Percentiles rank a stretch among this genome's conserved stretches.
phyloP scores from a whole-genome alignment of 1,140 invertebrate species.

The Formica exsecta region DNA sequence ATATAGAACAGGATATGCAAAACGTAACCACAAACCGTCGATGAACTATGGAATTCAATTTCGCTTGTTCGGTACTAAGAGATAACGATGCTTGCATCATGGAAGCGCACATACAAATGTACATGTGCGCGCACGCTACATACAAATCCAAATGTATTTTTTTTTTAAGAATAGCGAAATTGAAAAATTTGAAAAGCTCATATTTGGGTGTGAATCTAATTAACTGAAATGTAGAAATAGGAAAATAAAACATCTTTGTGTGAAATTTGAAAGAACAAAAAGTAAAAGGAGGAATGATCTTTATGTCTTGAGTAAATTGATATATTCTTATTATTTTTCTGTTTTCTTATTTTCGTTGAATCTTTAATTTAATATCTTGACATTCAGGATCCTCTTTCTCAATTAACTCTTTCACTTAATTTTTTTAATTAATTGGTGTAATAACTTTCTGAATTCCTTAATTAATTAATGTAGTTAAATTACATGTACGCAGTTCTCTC shows the following conservation, averaged over 20 bases:
- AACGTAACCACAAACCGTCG: conserved; percentile 11
- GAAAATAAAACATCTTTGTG: background rate
- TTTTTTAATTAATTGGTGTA: too few relatives aligned
- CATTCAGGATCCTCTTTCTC: background rate
- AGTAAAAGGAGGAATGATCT: background rate
- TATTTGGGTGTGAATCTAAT: background rate
- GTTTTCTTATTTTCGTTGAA: background rate
- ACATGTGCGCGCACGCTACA: background rate
- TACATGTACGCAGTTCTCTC: too few relatives aligned
- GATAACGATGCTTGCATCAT: background rate
- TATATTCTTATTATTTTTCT: background rate
- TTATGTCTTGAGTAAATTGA: background rate
- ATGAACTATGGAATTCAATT: conserved; percentile 22
- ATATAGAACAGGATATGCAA: conserved; percentile 19
- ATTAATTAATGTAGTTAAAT: background rate
- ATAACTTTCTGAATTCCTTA: background rate
- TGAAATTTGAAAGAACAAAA: background rate
- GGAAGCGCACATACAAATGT: background rate
- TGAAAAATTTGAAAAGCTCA: background rate
- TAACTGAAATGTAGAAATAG: background rate
- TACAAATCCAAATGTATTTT: background rate
- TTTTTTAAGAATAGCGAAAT: background rate
- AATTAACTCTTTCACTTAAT: background rate
- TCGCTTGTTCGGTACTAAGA: background rate
- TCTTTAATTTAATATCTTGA: background rate